phyloP scores from a whole-genome alignment of 2,888 invertebrate genomes.

The Lordiphosa fenestrarum region DNA sequence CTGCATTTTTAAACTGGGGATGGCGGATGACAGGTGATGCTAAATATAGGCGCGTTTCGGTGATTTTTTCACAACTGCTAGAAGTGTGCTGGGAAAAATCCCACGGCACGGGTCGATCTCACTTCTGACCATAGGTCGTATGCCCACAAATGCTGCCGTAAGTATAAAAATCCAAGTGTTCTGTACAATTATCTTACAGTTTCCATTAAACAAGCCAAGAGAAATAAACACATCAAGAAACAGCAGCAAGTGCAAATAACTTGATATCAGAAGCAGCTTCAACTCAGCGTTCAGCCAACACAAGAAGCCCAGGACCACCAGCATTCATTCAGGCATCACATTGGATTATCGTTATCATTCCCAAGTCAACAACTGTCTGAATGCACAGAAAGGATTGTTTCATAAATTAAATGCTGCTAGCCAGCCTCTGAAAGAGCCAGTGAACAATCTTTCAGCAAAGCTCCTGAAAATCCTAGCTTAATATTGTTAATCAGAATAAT shows the following conservation, averaged over 20 bases:
- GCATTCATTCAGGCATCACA: constrained; percentile 4
- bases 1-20: constrained; percentile 9
- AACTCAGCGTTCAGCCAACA: constrained; percentile 29
- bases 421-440: constrained; percentile 39
- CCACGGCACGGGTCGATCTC: constrained; percentile 30
- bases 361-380: background rate
- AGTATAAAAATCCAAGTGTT: constrained; percentile 46
- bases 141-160: constrained; percentile 30
- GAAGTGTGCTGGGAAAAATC: constrained; percentile 52
- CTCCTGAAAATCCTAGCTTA: constrained; percentile 51
- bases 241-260: constrained; percentile 4
- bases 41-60: constrained; percentile 51
- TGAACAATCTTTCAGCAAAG: constrained; percentile 51
- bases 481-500: constrained; percentile 9
- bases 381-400: constrained; percentile 8
- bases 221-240: constrained; percentile 14
- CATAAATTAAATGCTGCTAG: constrained; percentile 9
- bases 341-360: constrained; percentile 32
- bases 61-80: constrained; percentile 41
- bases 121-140: constrained; percentile 36
- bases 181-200: constrained; percentile 21
- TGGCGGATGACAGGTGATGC: constrained; percentile 12
- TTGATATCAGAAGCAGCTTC: constrained; percentile 4
- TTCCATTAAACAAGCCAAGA: constrained; percentile 15
- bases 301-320: background rate